Evolutionary conservation across 2,888 invertebrate genomes (phyloP).

Genomic region (Meghimatium bilineatum): DNA sequence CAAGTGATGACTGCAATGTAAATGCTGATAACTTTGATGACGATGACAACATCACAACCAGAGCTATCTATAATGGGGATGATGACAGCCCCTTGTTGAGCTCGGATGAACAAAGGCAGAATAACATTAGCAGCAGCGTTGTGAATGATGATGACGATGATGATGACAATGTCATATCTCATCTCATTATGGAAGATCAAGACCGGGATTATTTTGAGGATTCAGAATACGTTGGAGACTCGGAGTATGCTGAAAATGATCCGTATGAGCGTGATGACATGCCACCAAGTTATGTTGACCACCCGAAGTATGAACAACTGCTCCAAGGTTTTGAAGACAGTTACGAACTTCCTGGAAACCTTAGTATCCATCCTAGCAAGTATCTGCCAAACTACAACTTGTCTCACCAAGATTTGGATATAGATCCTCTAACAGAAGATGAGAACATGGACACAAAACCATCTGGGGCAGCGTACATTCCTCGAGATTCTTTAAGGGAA

Average conservation of each 20-base stretch:
- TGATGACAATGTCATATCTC: constrained; percentile 42
- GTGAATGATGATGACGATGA: constrained; percentile 22
- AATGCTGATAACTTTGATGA: constrained; percentile 54
- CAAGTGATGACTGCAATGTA: constrained; percentile 87
- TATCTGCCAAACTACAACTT: constrained; percentile 82
- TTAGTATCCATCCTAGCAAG: constrained; percentile 89
- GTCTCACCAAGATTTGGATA: constrained; percentile 48
- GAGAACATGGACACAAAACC: constrained; percentile 35
- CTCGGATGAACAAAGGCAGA: constrained; percentile 42
- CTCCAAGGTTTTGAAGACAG: constrained; percentile 69
- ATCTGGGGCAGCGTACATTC: constrained; percentile 17
- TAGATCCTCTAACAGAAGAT: constrained; percentile 48
- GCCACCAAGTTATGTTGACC: constrained; percentile 73
- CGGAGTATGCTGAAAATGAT: constrained; percentile 83
- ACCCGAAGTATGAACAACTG: constrained; percentile 78
- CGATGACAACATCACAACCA: constrained; percentile 43
- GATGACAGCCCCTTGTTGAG: constrained; percentile 47
- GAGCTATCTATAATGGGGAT: constrained; percentile 44
- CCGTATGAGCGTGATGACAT: constrained; percentile 79
- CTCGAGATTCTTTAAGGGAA: constrained; percentile 3
- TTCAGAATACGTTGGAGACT: constrained; percentile 82
- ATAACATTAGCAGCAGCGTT: constrained; percentile 24
- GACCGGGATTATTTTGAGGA: constrained; percentile 72
- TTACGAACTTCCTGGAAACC: constrained; percentile 77
- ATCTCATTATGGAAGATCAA: constrained; percentile 47